Evolutionary conservation across 2,113 vertebrate species (phyloP).

Genomic region (Hippocampus barbouri): DNA sequence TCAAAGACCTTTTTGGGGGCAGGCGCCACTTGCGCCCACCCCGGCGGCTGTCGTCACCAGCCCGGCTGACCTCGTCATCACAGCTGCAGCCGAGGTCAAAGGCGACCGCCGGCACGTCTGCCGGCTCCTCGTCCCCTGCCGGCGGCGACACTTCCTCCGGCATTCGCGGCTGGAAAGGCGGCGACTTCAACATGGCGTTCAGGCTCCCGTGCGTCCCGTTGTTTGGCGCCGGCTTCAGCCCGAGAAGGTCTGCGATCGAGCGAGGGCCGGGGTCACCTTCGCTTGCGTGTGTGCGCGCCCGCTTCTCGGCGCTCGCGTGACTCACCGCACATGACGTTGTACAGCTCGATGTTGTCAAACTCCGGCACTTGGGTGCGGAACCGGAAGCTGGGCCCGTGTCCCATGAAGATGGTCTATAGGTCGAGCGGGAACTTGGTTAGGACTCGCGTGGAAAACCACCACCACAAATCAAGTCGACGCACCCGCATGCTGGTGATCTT

Average conservation of each 20-base stretch:
- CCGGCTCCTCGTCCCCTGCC: slow-evolving; percentile 43
- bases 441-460: neutral
- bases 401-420: slow-evolving; percentile 92
- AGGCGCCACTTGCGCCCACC: neutral
- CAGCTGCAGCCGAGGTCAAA: slow-evolving; percentile 88
- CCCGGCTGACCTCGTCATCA: slow-evolving; percentile 81
- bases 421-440: neutral
- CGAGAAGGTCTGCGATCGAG: slow-evolving; percentile 80
- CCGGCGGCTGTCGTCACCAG: neutral
- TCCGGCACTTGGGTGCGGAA: slow-evolving; percentile 87
- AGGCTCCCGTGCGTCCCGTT: slow-evolving; percentile 94
- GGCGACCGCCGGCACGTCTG: slow-evolving; percentile 50
- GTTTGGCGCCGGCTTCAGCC: slow-evolving; percentile 88
- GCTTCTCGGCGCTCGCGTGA: neutral
- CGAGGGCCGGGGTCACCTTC: neutral
- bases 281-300: neutral
- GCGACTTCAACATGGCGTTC: slow-evolving; percentile 82
- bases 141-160: slow-evolving; percentile 86
- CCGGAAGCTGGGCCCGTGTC: slow-evolving; percentile 91
- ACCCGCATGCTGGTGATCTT: slow-evolving; percentile 98
- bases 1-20: neutral
- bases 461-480: slow-evolving; percentile 3
- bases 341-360: slow-evolving; percentile 97
- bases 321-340: slow-evolving; percentile 99
- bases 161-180: slow-evolving; percentile 75